Conservation (phyloP, 2,113 vertebrate species). For the Sclerurus mexicanus region DNA sequence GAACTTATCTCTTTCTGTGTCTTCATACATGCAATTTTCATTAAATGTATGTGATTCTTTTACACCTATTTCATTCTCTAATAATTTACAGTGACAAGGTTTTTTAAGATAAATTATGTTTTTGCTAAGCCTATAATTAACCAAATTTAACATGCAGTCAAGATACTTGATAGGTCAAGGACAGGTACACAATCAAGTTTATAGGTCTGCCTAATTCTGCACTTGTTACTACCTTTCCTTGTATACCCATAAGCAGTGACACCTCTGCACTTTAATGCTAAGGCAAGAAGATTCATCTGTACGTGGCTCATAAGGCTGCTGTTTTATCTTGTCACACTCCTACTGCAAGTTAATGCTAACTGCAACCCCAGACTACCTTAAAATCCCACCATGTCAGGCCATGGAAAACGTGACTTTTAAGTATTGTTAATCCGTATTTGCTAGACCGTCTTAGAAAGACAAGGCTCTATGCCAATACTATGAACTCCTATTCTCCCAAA, state of each 20-base stretch:
- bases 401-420: conserved; percentile 57
- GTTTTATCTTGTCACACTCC: conserved; percentile 21
- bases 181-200: neutral
- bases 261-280: neutral
- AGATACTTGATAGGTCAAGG: neutral
- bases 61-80: neutral
- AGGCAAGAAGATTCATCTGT: neutral
- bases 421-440: conserved; percentile 22
- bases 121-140: neutral
- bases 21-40: neutral
- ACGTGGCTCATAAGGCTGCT: neutral
- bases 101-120: neutral
- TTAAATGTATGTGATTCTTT: neutral
- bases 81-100: too few relatives aligned
- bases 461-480: conserved; percentile 5
- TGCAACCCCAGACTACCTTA: conserved; percentile 13
- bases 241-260: neutral
- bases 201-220: neutral
- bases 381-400: conserved; percentile 31
- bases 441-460: conserved; percentile 13
- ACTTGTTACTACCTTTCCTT: neutral
- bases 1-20: neutral
- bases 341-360: conserved; percentile 49
- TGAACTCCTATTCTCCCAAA: conserved; percentile 23
- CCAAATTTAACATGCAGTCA: neutral